Base-by-base conservation (phyloP, 2,888 invertebrate species). In the Abrostola tripartita region DNA sequence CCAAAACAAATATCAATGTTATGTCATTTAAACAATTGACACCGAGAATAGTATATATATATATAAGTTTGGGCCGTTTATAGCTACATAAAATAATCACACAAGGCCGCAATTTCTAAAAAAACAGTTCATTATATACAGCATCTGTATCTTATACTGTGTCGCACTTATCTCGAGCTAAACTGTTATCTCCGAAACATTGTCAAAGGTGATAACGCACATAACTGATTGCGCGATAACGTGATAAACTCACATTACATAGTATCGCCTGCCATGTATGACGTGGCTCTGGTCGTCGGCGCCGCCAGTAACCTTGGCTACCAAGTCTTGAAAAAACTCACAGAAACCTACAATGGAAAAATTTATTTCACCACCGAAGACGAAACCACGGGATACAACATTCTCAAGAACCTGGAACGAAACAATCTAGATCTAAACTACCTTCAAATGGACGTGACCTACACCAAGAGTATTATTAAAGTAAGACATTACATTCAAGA, bases 361-460 rank as follows among this genome's bases (percentile, higher is more conserved):
- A 90, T 94, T 60, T 94, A 94, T 79, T 94, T 92, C 76, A 94
- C 94, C 0, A 87, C 93, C 0, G 93, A 94, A 81, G 92, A 93
- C 42, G 90, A 92, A 59, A 80, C 88, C 0, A 80, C 81, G 0
- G 93, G 94, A 6, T 91, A 85, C 79, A 90, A 88, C 41, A 89
- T 94, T 57, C 85, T 88, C n/a, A 88, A 91, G 60, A 86, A 84
- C 37, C 67, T 94, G 5, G 84, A 89, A 60, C 85, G 78, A 60
- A 79, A 84, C 9, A 84, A 77, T 36, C 59, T 80, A 7, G 84
- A 91, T 44, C 73, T 93, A 8, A 84, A 90, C 59, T 91, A 87
- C 70, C 78, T 91, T 41, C 88, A 88, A 76, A 90, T 94, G 89
- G 94, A 94, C 59, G 83, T 94, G n/a, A 93, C 93, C 0, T 92